These are phyloP conservation scores for Nymphicus hollandicus DNA, from an alignment of 2,113 vertebrate species.

Conservation along the genomic window DNA sequence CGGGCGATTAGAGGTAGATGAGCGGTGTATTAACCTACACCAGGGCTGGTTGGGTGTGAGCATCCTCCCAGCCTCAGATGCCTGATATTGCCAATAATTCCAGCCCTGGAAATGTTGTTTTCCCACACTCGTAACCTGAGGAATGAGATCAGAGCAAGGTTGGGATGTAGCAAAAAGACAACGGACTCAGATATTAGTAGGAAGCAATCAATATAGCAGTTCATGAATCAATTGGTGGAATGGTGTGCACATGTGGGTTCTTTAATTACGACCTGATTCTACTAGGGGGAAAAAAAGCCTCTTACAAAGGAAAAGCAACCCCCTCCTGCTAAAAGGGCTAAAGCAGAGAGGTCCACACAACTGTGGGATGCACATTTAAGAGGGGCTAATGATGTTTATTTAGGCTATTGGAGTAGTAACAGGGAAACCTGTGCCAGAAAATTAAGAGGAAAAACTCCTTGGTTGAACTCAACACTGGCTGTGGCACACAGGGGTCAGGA, in stretches of 20 bases:
- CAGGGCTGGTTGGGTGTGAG: rapidly evolving
- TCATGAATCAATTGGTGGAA: neutral
- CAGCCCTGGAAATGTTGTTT: neutral
- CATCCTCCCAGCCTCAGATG: rapidly evolving
- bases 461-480: neutral
- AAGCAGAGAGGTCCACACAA: neutral
- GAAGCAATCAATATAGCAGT: neutral
- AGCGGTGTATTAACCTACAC: neutral
- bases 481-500: neutral
- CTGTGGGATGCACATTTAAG: rapidly evolving
- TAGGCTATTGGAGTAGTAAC: neutral
- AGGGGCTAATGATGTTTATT: neutral
- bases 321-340: neutral
- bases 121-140: rapidly evolving
- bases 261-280: neutral
- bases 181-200: neutral
- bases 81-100: neutral
- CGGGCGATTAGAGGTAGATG: neutral
- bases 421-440: neutral
- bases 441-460: neutral
- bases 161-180: neutral
- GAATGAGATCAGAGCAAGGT: neutral
- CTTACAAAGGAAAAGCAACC: neutral
- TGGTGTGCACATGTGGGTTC: neutral
- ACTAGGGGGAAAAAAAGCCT: too few relatives aligned